phyloP scores from a whole-genome alignment of 2,797 vertebrate genomes.

The Anniella stebbinsi region DNA sequence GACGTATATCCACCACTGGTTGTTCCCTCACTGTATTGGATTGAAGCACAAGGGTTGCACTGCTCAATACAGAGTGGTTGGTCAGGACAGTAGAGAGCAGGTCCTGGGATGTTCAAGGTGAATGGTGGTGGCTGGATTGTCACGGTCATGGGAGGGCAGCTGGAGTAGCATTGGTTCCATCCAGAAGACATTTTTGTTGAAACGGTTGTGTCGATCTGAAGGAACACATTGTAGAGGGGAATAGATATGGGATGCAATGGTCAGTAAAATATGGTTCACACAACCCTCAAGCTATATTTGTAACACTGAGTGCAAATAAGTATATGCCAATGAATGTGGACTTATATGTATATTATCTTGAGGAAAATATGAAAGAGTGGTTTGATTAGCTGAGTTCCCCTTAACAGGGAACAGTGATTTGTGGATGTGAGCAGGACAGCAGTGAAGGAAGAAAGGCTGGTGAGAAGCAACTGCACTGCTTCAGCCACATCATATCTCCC shows the following conservation, averaged over 20 bases:
- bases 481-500: no score
- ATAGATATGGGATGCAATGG: not conserved
- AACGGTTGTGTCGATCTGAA: not conserved
- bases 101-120: not conserved
- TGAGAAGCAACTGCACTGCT: no score
- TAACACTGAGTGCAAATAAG: not conserved
- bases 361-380: no score
- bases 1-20: not conserved
- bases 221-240: not conserved
- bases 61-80: slow-evolving; percentile 14
- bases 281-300: not conserved
- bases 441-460: no score
- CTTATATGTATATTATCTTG: no score
- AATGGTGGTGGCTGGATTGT: slow-evolving; percentile 28
- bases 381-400: no score
- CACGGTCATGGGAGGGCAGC: not conserved
- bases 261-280: not conserved
- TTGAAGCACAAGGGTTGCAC: not conserved
- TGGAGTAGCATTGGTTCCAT: slow-evolving; percentile 2
- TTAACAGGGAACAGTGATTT: no score
- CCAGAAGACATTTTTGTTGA: not conserved
- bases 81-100: slow-evolving; percentile 7
- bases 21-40: not conserved
- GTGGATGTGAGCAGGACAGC: no score
- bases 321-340: not conserved